A percentile compares a stretch with the other conserved stretches of the same genome.
Conservation (phyloP, 2,888 invertebrate genomes). For the Amphimallon solstitiale region DNA sequence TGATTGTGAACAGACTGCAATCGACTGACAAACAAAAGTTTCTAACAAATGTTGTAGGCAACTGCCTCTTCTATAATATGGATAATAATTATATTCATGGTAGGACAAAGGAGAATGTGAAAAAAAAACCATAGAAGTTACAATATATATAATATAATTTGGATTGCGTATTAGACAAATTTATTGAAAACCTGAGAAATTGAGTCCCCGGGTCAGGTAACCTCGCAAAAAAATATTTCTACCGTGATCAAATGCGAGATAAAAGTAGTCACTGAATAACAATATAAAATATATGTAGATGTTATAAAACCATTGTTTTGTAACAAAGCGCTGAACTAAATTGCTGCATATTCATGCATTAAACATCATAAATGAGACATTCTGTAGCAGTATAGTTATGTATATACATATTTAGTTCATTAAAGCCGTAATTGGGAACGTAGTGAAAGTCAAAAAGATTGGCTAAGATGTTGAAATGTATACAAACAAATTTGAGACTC, state of each 20-base stretch:
- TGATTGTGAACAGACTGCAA: too few relatives aligned
- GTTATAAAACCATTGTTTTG: neutral
- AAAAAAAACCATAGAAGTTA: too few relatives aligned
- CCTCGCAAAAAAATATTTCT: too few relatives aligned
- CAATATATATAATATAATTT: too few relatives aligned
- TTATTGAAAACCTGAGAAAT: too few relatives aligned
- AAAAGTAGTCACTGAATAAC: neutral
- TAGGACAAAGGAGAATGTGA: too few relatives aligned
- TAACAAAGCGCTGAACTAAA: neutral
- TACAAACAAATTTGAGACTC: conserved; percentile 24
- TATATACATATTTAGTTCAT: conserved; percentile 9
- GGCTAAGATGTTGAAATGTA: neutral
- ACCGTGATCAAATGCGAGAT: neutral
- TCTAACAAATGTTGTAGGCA: too few relatives aligned
- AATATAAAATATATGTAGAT: neutral
- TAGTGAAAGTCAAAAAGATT: conserved; percentile 29
- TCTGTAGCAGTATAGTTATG: neutral
- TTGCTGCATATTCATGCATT: conserved; percentile 2
- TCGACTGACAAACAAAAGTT: too few relatives aligned
- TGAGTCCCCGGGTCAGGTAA: too few relatives aligned
- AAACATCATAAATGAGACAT: neutral
- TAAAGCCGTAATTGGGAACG: conserved; percentile 28
- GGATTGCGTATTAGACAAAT: too few relatives aligned
- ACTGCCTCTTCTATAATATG: too few relatives aligned
- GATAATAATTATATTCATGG: too few relatives aligned